These are phyloP conservation scores for Bellardia pandia DNA, from an alignment of 2,888 invertebrate genomes.

Conservation along the genomic window DNA sequence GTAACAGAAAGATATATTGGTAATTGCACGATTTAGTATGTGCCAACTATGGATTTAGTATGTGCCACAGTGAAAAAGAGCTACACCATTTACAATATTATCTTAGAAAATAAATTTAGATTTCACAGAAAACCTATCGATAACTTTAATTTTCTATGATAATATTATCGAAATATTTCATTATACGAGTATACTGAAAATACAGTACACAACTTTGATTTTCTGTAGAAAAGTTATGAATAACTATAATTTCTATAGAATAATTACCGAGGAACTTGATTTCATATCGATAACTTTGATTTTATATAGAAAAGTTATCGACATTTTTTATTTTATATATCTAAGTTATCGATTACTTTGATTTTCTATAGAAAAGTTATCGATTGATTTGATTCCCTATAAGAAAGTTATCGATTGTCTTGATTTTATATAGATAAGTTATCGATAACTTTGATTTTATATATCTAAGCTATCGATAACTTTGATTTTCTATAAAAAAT, in stretches of 20 bases:
- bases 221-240: too few species aligned
- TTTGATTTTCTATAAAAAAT: not conserved
- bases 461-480: not conserved
- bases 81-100: constrained; percentile 38
- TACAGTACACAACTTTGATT: too few species aligned
- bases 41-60: constrained; percentile 72
- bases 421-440: not conserved
- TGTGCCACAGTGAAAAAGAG: constrained; percentile 58
- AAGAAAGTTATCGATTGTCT: not conserved
- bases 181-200: too few species aligned
- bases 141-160: too few species aligned
- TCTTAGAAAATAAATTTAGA: not conserved
- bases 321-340: not conserved
- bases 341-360: not conserved
- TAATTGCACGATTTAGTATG: constrained; percentile 73
- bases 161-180: too few species aligned
- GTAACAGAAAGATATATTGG: constrained; percentile 57
- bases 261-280: not conserved
- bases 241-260: not conserved
- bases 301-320: not conserved
- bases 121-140: too few species aligned
- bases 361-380: not conserved
- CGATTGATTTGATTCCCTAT: not conserved
- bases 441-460: not conserved
- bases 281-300: not conserved